Evolutionary conservation across 2,113 vertebrate species (phyloP).

Genomic region (Cavia aperea): DNA sequence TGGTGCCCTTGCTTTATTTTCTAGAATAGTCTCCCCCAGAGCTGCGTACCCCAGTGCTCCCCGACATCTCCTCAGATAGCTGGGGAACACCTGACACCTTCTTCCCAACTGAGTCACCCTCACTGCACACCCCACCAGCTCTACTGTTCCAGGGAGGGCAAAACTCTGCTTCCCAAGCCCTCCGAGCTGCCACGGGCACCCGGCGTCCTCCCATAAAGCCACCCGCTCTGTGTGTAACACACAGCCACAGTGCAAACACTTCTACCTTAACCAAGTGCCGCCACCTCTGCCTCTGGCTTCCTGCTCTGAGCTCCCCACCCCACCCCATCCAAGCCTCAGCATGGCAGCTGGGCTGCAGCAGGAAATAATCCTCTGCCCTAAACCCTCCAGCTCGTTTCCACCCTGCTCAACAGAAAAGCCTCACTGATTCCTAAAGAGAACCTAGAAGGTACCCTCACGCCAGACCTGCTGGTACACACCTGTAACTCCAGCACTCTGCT

Average conservation of each 20-base stretch:
- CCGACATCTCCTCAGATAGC: accelerated
- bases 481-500: not conserved
- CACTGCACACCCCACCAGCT: not conserved
- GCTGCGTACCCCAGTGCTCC: not conserved
- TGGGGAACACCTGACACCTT: too few species aligned
- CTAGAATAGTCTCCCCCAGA: not conserved
- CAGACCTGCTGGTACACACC: not conserved
- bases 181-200: not conserved
- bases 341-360: not conserved
- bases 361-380: not conserved
- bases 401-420: not conserved
- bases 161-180: not conserved
- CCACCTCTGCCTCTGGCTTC: not conserved
- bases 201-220: not conserved
- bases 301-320: not conserved
- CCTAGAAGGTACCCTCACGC: not conserved
- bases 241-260: not conserved
- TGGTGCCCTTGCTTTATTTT: not conserved
- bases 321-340: too few species aligned
- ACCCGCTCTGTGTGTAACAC: accelerated
- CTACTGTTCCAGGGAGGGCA: not conserved
- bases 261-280: not conserved
- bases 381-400: not conserved
- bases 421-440: not conserved
- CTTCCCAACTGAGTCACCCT: not conserved